Evolutionary conservation across 23 tunicate genomes (phyloP).

Genomic region (Trididemnum nubilum): DNA sequence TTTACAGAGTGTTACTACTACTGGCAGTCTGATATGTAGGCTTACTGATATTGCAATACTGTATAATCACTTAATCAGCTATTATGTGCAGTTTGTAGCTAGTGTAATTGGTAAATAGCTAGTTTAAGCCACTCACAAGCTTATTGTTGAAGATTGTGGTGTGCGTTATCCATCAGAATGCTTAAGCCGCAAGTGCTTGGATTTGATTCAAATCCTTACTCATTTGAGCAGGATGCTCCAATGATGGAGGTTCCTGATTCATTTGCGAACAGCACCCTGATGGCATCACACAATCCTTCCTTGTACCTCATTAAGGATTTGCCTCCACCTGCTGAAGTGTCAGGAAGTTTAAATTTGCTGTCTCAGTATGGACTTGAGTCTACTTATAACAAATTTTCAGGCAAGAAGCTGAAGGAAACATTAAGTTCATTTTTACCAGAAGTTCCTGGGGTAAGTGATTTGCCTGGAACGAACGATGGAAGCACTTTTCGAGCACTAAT

Average conservation of each 20-base stretch:
- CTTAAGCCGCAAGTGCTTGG: constrained; percentile 8
- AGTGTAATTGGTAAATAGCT: no score
- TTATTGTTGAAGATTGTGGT: no score
- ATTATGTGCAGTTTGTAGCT: no score
- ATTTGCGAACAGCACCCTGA: neutral
- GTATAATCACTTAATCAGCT: no score
- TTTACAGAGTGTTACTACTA: no score
- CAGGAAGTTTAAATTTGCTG: constrained; percentile 76
- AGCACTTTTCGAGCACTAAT: constrained; percentile 66
- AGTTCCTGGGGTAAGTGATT: constrained; percentile 66
- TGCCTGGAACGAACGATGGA: constrained; percentile 46
- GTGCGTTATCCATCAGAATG: no score
- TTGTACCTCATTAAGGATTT: constrained; percentile 65
- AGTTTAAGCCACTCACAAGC: no score
- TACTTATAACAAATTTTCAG: constrained; percentile 84
- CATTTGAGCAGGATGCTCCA: neutral
- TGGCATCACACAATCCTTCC: constrained; percentile 2
- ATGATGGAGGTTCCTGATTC: constrained; percentile 23
- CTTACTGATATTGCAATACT: no score
- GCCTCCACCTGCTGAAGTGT: constrained; percentile 54
- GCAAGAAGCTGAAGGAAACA: constrained; percentile 77
- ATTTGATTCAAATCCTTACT: constrained; percentile 1
- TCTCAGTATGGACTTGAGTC: constrained; percentile 69
- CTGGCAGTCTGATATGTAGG: no score
- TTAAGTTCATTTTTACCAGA: constrained; percentile 76